phyloP scores from a whole-genome alignment of 2,113 vertebrate genomes.

The Chitala chitala region DNA sequence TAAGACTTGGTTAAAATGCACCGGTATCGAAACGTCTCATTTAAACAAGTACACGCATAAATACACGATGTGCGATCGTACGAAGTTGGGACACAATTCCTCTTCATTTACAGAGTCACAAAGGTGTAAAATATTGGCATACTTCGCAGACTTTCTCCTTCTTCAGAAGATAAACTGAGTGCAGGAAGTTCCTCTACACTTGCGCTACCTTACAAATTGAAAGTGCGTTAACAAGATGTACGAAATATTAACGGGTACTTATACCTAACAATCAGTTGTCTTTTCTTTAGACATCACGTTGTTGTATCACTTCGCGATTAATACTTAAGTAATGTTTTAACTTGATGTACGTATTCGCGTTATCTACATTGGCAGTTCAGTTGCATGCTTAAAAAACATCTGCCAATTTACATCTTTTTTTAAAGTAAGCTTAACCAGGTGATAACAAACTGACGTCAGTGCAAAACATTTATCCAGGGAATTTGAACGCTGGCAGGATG shows the following conservation, averaged over 20 bases:
- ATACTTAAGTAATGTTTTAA: no score
- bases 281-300: no score
- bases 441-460: conserved; percentile 3
- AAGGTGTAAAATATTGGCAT: no score
- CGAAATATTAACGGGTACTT: no score
- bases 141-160: no score
- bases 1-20: background rate
- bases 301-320: no score
- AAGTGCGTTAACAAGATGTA: no score
- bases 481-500: background rate
- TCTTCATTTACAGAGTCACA: background rate
- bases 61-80: background rate
- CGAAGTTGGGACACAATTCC: background rate
- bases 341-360: no score
- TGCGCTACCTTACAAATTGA: no score
- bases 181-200: no score
- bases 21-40: background rate
- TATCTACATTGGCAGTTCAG: background rate
- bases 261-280: no score
- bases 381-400: background rate
- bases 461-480: background rate
- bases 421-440: background rate
- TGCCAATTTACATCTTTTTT: background rate
- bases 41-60: background rate
- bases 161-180: no score